phyloP scores from a whole-genome alignment of 2,888 invertebrate genomes.

The Gymnosoma rotundatum region DNA sequence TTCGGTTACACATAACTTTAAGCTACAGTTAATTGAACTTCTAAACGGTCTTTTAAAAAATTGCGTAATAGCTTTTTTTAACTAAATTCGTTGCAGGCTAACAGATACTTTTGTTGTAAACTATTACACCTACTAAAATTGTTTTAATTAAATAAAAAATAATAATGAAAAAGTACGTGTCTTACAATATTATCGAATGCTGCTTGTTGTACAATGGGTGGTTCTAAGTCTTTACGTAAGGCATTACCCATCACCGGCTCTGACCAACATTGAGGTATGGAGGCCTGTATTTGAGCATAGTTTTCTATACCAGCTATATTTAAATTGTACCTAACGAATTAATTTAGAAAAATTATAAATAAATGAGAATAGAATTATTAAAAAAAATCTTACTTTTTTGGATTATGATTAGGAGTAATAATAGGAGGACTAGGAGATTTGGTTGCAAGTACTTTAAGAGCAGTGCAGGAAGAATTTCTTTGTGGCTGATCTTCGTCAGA shows the following conservation, averaged over 20 bases:
- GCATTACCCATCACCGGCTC: constrained; percentile 86
- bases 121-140: no score
- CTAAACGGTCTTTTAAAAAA: no score
- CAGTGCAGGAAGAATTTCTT: neutral
- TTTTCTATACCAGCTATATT: constrained; percentile 92
- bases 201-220: constrained; percentile 92
- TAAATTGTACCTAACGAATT: constrained; percentile 84
- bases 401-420: constrained; percentile 15
- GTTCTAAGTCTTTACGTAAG: constrained; percentile 86
- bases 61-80: no score
- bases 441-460: constrained; percentile 25
- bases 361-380: constrained; percentile 4
- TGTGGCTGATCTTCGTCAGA: constrained; percentile 24
- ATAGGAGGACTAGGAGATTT: constrained; percentile 38
- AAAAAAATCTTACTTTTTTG: constrained; percentile 61
- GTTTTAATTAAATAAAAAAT: neutral
- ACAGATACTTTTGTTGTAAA: no score
- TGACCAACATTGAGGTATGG: constrained; percentile 89
- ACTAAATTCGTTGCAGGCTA: no score
- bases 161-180: constrained; percentile 34
- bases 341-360: constrained; percentile 32
- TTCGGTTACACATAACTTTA: no score
- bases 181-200: constrained; percentile 89
- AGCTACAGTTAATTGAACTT: no score
- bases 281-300: constrained; percentile 87